Base-by-base conservation (phyloP, 92 coral and sea anemone species). In the Hydrozoanthus gracilis region DNA sequence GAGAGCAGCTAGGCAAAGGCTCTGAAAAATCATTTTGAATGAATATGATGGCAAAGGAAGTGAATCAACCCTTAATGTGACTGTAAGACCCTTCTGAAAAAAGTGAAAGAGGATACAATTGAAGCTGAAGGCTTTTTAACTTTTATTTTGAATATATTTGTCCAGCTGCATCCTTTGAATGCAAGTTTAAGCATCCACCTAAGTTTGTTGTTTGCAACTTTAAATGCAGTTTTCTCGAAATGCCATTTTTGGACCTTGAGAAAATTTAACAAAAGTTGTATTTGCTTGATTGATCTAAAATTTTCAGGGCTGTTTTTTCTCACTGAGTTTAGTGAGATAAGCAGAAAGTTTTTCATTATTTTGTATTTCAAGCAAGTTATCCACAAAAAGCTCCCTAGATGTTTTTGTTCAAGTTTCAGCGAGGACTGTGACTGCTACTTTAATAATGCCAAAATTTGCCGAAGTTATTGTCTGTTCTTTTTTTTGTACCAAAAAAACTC, bases 101-200 rank as follows among this genome's bases (percentile, higher is more conserved):
- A n/a, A n/a, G n/a, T n/a, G n/a, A 61, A 58, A 18, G 90, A 86
- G 48, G 92, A 86, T 12, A 11, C 12, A 50, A 77, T 80, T 89
- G 92, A 89, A 69, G 86, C 82, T 12, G 90, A 86, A 76, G 90
- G 73, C 67, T 86, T 89, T 71, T 89, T 4, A 89, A 46, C 45
- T 85, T 15, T 51, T 10, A 51, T 10, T 76, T 71, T 49, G 50
- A 44, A 15, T 18, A 49, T 44, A 71, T 71, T 15, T 71, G 54
- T 44, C 18, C 77, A 49, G 54, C 77, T 60, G 0, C 67, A 11
- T 60, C 15, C 67, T 60, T 60, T 4, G 67, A 60, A 11, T 4
- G 15, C 15, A 6, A 7, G 4, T 17, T 60, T 60, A 6, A 60
- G 67, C 4, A 2, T 60, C 67, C 11, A 9, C 67, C 67, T 60